Evolutionary conservation across 1,140 invertebrate genomes (phyloP), one percentile per base, ranked within the genome.

Genomic region (Dryas iulia): DNA sequence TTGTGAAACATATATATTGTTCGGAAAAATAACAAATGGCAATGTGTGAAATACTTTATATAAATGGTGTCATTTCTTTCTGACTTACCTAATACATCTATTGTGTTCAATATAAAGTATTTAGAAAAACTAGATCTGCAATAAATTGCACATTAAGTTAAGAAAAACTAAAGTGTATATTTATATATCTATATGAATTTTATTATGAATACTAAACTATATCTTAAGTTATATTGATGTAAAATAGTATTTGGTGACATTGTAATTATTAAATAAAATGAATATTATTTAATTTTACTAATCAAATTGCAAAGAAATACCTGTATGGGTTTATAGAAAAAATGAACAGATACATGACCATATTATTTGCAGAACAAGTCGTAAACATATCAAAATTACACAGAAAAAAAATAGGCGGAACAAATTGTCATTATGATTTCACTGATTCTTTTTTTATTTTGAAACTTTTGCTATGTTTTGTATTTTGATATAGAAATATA

Each of bases 311-410:
- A 31, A 31, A 10, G 30, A 31, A 31, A 18, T 47, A 47, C 18
- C 14, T 47, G 39, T 47, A 47, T 7, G 8, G 8, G 39, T 47
- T 47, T 21, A 21, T 33, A 59, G 21, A 59, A 12, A 30, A 33
- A 59, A 59, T 24, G 30, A 21, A 23, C 31, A n/a, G 18, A 59
- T 59, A 76, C 76, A 73, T 82, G 75, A 83, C 77, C 69, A 77
- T 79, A 81, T 81, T 72, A 78, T 75, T 75, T 75, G 67, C 73
- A 68, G 66, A 78, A 87, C 83, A 79, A 76, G 84, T 83, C 82
- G 77, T 86, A 82, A 82, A 86, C 79, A 86, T 82, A 83, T 84
- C 71, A 83, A 84, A 74, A 77, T 71, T 70, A 78, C 67, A 31
- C 72, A 78, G 65, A 21, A 47, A 47, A 47, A 56, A 53, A 26